phyloP scores from a whole-genome alignment of 1,140 invertebrate genomes.

The Drosophila varians region DNA sequence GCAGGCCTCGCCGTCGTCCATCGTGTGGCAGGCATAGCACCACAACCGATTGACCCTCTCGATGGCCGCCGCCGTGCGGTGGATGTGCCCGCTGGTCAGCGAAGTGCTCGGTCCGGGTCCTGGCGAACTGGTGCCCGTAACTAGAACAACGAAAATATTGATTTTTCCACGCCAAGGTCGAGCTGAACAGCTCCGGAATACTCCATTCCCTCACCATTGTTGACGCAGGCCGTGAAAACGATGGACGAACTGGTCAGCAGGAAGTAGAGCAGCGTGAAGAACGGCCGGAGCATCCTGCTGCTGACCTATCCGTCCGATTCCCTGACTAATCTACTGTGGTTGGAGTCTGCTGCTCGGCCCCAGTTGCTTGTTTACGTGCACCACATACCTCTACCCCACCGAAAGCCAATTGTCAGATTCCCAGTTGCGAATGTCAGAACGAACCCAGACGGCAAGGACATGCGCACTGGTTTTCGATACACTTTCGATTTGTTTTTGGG shows the following conservation, averaged over 20 bases:
- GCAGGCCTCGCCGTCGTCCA: conserved; percentile 88
- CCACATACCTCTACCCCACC: conserved; percentile 22
- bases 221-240: conserved; percentile 72
- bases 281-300: conserved; percentile 51
- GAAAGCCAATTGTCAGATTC: conserved; percentile 2
- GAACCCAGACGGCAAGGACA: conserved; percentile 16
- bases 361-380: conserved; percentile 33
- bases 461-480: conserved; percentile 42
- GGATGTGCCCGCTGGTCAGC: conserved; percentile 83
- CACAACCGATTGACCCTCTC: conserved; percentile 89
- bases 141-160: conserved; percentile 57
- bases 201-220: conserved; percentile 54
- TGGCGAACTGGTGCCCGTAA: conserved; percentile 85
- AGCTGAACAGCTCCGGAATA: background rate
- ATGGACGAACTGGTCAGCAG: conserved; percentile 67
- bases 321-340: conserved; percentile 31
- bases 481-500: background rate
- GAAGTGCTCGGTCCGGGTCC: conserved; percentile 55
- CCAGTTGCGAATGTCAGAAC: conserved; percentile 37
- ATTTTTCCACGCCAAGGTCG: conserved; percentile 67
- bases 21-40: conserved; percentile 92
- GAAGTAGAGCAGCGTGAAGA: conserved; percentile 64
- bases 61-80: conserved; percentile 90
- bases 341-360: conserved; percentile 4
- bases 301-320: conserved; percentile 13